Conservation (phyloP, 2,113 vertebrate species). For the Mesembrinibis cayennensis region DNA sequence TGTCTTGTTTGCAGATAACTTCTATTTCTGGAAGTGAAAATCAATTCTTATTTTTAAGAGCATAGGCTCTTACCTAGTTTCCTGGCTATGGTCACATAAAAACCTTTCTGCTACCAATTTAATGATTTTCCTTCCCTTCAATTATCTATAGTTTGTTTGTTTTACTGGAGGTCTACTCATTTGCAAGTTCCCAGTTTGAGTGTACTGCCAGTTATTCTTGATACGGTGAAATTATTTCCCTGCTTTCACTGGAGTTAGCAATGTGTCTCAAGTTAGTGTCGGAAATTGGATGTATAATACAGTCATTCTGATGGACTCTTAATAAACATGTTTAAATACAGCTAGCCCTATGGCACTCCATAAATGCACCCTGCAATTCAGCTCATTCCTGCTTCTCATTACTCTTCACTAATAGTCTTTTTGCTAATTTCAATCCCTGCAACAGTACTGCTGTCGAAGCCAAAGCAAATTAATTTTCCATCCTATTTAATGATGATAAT, state of each 20-base stretch:
- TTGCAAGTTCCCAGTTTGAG: neutral
- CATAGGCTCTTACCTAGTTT: neutral
- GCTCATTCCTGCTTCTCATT: neutral
- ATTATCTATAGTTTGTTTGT: neutral
- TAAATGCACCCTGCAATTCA: neutral
- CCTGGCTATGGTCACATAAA: neutral
- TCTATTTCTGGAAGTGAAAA: neutral
- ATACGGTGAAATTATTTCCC: neutral
- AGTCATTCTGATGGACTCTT: neutral
- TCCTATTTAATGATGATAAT: slow-evolving; percentile 4
- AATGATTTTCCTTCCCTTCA: neutral
- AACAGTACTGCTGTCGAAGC: neutral
- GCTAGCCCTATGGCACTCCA: neutral
- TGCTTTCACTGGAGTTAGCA: neutral
- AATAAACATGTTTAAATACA: neutral
- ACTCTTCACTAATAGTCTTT: neutral
- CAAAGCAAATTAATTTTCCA: slow-evolving; percentile 50
- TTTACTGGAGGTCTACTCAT: neutral
- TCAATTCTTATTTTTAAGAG: neutral
- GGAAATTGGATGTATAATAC: neutral
- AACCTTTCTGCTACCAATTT: neutral
- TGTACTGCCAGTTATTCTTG: neutral
- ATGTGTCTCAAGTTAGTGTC: neutral
- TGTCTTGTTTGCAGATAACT: neutral
- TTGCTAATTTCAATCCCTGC: neutral